Conservation (phyloP, 1,140 invertebrate genomes). For the Metopolophium dirhodum region DNA sequence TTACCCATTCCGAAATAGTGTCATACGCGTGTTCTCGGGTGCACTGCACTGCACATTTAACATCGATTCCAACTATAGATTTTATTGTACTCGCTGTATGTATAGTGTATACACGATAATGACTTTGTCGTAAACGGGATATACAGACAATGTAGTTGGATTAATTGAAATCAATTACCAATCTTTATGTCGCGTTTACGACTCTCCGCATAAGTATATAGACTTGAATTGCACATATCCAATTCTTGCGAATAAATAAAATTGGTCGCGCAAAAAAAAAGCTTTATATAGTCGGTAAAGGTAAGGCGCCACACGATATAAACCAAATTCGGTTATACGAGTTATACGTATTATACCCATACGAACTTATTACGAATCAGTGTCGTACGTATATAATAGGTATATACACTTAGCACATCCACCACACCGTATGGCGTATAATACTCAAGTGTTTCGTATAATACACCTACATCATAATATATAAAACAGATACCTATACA, state of each 20-base stretch:
- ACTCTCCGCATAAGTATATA: neutral
- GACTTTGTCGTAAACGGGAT: neutral
- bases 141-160: neutral
- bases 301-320: neutral
- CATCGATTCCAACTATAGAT: neutral
- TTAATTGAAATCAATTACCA: neutral
- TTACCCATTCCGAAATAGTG: neutral
- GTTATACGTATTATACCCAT: neutral
- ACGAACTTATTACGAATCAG: no score
- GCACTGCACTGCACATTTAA: neutral
- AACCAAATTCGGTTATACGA: neutral
- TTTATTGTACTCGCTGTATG: neutral
- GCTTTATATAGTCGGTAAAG: neutral
- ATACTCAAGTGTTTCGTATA: neutral
- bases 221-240: neutral
- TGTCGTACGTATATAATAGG: neutral
- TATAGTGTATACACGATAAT: neutral
- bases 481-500: neutral
- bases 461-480: neutral
- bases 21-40: neutral
- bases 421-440: neutral
- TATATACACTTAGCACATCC: neutral
- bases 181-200: neutral
- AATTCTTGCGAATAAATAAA: neutral
- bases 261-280: neutral